A percentile compares a stretch with the other conserved stretches of the same genome.
These are phyloP conservation scores for Gryllus longicercus DNA, from an alignment of 2,888 invertebrate genomes.

Conservation along the genomic window DNA sequence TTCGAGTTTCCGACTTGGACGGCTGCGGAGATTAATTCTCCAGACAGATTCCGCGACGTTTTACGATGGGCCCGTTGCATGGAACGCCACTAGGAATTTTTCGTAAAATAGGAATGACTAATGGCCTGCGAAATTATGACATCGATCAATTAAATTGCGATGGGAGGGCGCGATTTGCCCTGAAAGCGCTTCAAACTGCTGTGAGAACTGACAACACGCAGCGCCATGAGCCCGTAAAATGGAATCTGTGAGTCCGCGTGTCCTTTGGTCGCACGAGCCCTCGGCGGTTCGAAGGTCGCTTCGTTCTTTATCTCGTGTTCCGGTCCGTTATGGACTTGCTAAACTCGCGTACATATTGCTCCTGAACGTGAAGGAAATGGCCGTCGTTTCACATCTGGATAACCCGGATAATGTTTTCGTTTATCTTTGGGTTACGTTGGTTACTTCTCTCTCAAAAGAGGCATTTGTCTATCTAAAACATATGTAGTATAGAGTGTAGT, in stretches of 20 bases:
- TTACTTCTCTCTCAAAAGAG: background rate
- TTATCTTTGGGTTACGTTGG: background rate
- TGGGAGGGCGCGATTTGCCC: background rate
- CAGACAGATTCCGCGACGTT: background rate
- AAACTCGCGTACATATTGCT: no score
- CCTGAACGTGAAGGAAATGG: no score
- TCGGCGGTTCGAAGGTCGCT: no score
- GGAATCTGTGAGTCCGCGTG: no score
- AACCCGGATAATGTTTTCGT: no score
- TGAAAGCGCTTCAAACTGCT: no score
- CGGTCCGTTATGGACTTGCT: no score
- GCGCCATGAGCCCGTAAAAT: no score
- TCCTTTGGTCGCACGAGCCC: no score
- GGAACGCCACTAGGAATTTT: background rate
- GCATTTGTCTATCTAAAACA: background rate
- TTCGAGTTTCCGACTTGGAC: background rate
- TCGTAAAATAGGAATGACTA: conserved; percentile 11
- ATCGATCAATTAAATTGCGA: background rate
- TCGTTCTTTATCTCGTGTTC: no score
- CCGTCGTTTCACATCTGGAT: no score
- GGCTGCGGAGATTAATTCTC: background rate
- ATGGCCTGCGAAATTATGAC: conserved; percentile 3
- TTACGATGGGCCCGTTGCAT: background rate
- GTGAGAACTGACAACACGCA: no score
- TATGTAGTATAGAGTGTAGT: background rate